Percentiles rank a stretch among this genome's conserved stretches.
These are phyloP conservation scores for Drosophila ohnishii DNA, from an alignment of 1,140 invertebrate species.

Conservation along the genomic window DNA sequence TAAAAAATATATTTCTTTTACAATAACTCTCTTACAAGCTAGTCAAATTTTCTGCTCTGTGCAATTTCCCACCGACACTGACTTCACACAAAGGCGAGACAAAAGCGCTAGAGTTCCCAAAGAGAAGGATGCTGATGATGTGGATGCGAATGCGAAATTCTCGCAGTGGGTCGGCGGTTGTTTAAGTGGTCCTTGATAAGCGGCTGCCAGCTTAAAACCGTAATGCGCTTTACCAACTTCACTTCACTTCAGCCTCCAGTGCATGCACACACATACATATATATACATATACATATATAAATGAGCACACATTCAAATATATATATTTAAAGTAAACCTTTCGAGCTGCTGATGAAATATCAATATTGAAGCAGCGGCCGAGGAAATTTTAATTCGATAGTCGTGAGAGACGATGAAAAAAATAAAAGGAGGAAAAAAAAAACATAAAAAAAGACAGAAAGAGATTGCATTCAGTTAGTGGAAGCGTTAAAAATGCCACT, in stretches of 20 bases:
- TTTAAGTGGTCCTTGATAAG: conserved; percentile 77
- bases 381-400: conserved; percentile 69
- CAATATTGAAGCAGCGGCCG: conserved; percentile 58
- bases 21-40: fast-evolving
- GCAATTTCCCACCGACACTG: conserved; percentile 19
- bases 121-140: conserved; percentile 28
- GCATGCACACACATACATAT: conserved; percentile 9
- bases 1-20: neutral
- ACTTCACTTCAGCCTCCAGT: conserved; percentile 26
- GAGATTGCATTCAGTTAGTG: conserved; percentile 47
- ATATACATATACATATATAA: conserved; percentile 4
- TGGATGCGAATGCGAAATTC: conserved; percentile 37
- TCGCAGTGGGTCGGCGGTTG: conserved; percentile 53
- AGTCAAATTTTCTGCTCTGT: conserved; percentile 6
- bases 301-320: conserved; percentile 5
- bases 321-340: conserved; percentile 48
- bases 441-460: neutral
- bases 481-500: conserved; percentile 65
- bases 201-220: conserved; percentile 64
- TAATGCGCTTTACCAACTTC: conserved; percentile 70
- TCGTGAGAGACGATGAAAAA: conserved; percentile 42
- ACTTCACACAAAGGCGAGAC: conserved; percentile 15
- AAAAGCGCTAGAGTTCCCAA: neutral
- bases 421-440: neutral
- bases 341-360: conserved; percentile 59